Base-by-base conservation (phyloP, 2,113 vertebrate genomes). In the Aramus guarauna region DNA sequence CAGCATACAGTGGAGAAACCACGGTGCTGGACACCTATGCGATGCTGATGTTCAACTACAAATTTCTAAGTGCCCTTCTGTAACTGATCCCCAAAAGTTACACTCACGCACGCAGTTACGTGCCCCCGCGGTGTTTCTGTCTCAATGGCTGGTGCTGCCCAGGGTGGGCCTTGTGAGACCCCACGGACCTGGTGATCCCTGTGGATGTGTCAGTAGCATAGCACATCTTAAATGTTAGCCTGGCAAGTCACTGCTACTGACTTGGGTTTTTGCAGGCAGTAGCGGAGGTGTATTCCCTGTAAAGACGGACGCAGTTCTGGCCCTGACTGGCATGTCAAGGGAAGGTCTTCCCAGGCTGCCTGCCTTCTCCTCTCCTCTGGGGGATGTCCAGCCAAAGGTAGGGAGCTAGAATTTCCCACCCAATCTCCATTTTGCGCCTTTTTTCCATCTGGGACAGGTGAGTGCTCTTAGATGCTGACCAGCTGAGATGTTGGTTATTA, bases 151-250 rank as follows among this genome's bases (percentile, higher is more conserved):
- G 15, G 15, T 77, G 71, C 37, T 69, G 37, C 37, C 41, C 27
- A 18, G 78, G 24, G 24, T 72, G 39, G 56, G 17, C 22, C 50
- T 32, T 0, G 0, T 24, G 39, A 80, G 39, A 47, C 27, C 11
- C 8, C 26, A 21, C 0, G 5, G 56, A 66, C 17, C 16, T 5
- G 3, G 3, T 3, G 2, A 17, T 79, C 32, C 24, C 58, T 15
- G 30, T 48, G 73, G 45, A 34, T 3, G 2, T 30, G n/a, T 83
- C 60, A 56, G 48, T 29, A 85, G 47, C 14, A 3, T 9, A 41
- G 64, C 41, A 67, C 2, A 2, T 71, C 77, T 55, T 63, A n/a
- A 73, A 59, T 53, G 27, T 60, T 88, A 60, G 10, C 41, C 32
- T 11, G 18, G 4, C 30, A 36, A 32, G 8, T 67, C 47, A 34